These are phyloP conservation scores for Agonopterix alstromeriana DNA, from an alignment of 2,888 invertebrate species.

Conservation along the genomic window DNA sequence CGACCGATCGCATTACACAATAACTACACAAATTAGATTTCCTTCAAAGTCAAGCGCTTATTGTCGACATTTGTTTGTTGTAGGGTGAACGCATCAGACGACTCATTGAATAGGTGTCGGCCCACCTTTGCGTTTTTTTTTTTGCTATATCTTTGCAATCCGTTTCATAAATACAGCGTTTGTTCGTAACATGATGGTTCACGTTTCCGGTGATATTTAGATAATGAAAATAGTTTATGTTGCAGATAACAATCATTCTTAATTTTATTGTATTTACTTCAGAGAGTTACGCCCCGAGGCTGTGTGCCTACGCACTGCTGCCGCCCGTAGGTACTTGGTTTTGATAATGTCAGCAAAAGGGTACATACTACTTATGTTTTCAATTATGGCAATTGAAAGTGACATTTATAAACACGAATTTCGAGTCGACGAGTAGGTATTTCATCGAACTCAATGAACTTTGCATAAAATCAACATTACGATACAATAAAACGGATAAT, in stretches of 20 bases:
- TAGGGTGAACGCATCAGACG: constrained; percentile 60
- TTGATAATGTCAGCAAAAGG: too few species aligned
- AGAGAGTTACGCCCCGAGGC: too few species aligned
- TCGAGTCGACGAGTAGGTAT: too few species aligned
- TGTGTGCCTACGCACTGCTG: too few species aligned
- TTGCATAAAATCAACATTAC: too few species aligned
- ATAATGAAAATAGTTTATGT: background rate
- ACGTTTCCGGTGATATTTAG: constrained; percentile 8
- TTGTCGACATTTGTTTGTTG: constrained; percentile 68
- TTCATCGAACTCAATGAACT: too few species aligned
- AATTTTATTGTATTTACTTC: too few species aligned
- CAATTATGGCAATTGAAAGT: too few species aligned
- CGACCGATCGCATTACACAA: constrained; percentile 67
- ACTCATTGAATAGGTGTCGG: constrained; percentile 62
- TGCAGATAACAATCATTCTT: background rate
- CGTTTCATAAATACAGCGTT: constrained; percentile 17
- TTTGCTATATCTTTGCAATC: constrained; percentile 20
- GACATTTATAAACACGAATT: too few species aligned
- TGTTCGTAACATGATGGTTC: constrained; percentile 11
- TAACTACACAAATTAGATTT: constrained; percentile 75
- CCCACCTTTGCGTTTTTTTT: constrained; percentile 54
- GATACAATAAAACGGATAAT: background rate
- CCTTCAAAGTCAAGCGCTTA: constrained; percentile 72
- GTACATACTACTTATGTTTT: too few species aligned
- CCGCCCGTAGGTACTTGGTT: too few species aligned